These are phyloP conservation scores for Andrena dorsata DNA, from an alignment of 2,888 invertebrate genomes.

Conservation along the genomic window DNA sequence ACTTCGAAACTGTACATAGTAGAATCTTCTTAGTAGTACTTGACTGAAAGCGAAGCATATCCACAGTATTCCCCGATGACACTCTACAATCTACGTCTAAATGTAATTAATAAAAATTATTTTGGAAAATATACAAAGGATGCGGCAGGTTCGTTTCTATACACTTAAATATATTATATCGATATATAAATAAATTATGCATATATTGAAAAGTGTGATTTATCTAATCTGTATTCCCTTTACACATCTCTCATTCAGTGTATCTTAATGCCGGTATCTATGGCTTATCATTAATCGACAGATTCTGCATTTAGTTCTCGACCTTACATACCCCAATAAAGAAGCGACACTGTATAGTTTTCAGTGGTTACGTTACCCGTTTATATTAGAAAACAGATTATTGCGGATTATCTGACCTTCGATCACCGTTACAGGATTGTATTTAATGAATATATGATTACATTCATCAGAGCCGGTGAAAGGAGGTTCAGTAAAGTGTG, in stretches of 20 bases:
- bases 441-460: slow-evolving; percentile 57
- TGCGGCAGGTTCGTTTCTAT: slow-evolving; percentile 42
- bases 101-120: slow-evolving; percentile 44
- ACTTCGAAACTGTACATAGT: slow-evolving; percentile 3
- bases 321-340: background rate
- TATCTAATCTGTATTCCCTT: background rate
- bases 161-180: slow-evolving; percentile 46
- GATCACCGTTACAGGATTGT: slow-evolving; percentile 65
- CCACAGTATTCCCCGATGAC: background rate
- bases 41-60: slow-evolving; percentile 43
- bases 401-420: slow-evolving; percentile 54
- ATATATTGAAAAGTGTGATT: background rate
- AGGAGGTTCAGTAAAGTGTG: slow-evolving; percentile 36
- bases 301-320: background rate
- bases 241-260: background rate
- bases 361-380: background rate
- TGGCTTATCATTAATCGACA: background rate
- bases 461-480: slow-evolving; percentile 44
- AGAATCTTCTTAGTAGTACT: slow-evolving; percentile 12
- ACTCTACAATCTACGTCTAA: slow-evolving; percentile 29
- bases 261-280: no score
- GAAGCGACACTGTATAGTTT: background rate
- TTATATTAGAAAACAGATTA: background rate
- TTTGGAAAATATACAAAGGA: slow-evolving; percentile 51
- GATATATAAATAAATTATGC: slow-evolving; percentile 42